phyloP scores from a whole-genome alignment of 2,888 invertebrate species.

The Digitonthophagus gazella region DNA sequence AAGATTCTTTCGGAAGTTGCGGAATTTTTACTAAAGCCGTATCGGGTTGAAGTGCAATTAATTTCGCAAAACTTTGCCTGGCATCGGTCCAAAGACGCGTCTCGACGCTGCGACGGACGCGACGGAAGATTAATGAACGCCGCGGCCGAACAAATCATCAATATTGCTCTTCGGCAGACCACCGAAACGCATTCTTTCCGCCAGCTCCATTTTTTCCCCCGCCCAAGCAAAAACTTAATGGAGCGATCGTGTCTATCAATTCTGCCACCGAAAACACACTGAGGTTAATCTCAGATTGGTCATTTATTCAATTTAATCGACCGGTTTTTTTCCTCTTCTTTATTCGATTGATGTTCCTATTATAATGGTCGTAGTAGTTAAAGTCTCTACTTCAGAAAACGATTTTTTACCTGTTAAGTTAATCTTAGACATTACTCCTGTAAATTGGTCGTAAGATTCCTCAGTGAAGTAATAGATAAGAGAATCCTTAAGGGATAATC shows the following conservation, averaged over 20 bases:
- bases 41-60: neutral
- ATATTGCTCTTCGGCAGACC: neutral
- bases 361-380: too few species aligned
- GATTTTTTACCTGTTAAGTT: neutral
- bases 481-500: neutral
- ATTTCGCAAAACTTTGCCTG: neutral
- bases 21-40: neutral
- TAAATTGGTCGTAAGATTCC: neutral
- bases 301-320: neutral
- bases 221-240: neutral
- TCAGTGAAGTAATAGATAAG: neutral
- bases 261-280: neutral
- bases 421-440: neutral
- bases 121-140: neutral
- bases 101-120: neutral
- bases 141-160: neutral
- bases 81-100: neutral
- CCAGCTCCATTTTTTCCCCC: neutral
- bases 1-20: neutral
- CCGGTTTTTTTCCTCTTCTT: too few species aligned
- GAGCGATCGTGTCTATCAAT: neutral
- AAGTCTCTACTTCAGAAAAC: neutral
- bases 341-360: neutral
- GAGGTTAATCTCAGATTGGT: neutral
- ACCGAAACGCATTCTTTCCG: neutral